Base-by-base conservation (phyloP, 2,888 invertebrate genomes). In the Nephrocerus scutellatus region DNA sequence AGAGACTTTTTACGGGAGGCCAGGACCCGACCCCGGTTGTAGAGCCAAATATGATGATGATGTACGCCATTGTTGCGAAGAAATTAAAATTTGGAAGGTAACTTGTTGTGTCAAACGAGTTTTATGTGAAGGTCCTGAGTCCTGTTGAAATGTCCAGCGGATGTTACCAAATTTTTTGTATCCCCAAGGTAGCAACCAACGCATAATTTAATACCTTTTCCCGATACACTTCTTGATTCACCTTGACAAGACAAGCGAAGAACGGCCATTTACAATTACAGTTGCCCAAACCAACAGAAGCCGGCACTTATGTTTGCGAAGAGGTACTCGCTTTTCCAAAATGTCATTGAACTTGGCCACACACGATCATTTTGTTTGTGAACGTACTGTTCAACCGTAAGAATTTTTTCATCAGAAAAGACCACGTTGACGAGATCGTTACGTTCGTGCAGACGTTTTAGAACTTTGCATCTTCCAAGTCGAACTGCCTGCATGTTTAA, bases 341-440 rank as follows among this genome's bases (percentile, higher is more conserved):
- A n/a, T n/a, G n/a, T n/a, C n/a, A n/a, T n/a, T n/a, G n/a, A n/a
- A n/a, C n/a, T n/a, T n/a, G n/a, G n/a, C n/a, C 18, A 30, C 14
- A 30, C 30, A 8, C 30, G 30, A 15, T 30, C 30, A 30, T 30
- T 30, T 19, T 35, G 35, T 18, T 30, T 30, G 30, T 30, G 14
- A 8, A 30, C 13, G 6, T 15, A 14, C 14, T 30, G 30, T 18
- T 30, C 16, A 30, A 9, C 18, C 7, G 10, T 10, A 18, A 30
- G 18, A 16, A 18, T 6, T 18, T 7, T 12, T 18, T 30, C 30
- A 30, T 30, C 30, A n/a, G 30, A 30, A 18, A 30, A 15, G 6
- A 30, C 30, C 8, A 30, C 6, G n/a, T 14, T 30, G 7, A 18
- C 16, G 6, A 30, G 7, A 7, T 6, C 16, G 14, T 18, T 14